Conservation (phyloP, 2,797 vertebrate genomes). For the Miichthys miiuy region DNA sequence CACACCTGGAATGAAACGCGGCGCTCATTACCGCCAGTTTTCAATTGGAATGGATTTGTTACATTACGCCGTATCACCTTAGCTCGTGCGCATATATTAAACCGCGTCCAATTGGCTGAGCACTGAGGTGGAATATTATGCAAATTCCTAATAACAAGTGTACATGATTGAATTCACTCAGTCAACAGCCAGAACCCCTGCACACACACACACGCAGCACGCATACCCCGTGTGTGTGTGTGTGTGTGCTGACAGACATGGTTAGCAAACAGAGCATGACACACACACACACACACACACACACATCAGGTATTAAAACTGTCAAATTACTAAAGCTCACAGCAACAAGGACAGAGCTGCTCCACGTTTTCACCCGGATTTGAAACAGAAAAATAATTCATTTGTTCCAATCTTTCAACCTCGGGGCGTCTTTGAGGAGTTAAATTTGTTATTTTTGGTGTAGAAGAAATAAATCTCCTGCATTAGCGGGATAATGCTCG, state of each 20-base stretch:
- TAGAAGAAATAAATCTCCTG: conserved; percentile 62
- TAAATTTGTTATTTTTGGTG: conserved; percentile 65
- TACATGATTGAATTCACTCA: conserved; percentile 81
- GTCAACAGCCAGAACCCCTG: conserved; percentile 56
- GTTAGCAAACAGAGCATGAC: conserved; percentile 42
- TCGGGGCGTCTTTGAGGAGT: conserved; percentile 63
- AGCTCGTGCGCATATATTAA: conserved; percentile 67
- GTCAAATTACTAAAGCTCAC: conserved; percentile 56
- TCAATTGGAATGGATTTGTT: conserved; percentile 68
- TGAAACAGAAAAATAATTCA: conserved; percentile 56
- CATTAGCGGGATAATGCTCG: conserved; percentile 40
- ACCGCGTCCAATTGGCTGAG: conserved; percentile 71
- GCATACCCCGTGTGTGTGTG: conserved; percentile 13
- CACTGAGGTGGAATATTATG: conserved; percentile 79
- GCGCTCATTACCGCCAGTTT: conserved; percentile 65
- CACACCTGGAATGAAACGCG: conserved; percentile 69
- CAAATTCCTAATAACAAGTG: conserved; percentile 80
- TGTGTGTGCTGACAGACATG: conserved; percentile 56
- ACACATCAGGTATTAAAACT: conserved; percentile 62
- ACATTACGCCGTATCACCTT: conserved; percentile 67
- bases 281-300: conserved; percentile 4
- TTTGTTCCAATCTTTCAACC: conserved; percentile 62
- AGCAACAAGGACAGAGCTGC: conserved; percentile 28
- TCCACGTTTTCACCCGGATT: conserved; percentile 44
- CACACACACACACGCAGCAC: conserved; percentile 29